These are phyloP conservation scores for Eremobia ochroleuca DNA, from an alignment of 2,888 invertebrate genomes.

Conservation along the genomic window DNA sequence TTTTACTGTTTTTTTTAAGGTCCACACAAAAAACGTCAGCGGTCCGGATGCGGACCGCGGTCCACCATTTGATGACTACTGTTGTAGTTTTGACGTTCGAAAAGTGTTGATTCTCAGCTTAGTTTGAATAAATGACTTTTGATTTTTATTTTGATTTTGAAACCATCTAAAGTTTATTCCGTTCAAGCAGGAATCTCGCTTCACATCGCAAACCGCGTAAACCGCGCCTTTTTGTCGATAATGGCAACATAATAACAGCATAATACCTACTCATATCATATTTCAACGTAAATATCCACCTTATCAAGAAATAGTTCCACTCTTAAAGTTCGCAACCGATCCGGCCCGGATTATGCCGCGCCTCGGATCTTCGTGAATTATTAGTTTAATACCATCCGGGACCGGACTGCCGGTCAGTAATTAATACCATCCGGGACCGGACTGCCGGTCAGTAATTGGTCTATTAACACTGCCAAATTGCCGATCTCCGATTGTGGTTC, in stretches of 20 bases:
- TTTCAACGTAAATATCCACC: slow-evolving; percentile 23
- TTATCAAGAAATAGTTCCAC: slow-evolving; percentile 51
- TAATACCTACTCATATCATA: background rate
- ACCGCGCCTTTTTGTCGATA: background rate
- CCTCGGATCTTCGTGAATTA: slow-evolving; percentile 61
- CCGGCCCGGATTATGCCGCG: slow-evolving; percentile 47
- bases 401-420: slow-evolving; percentile 26
- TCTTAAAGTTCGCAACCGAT: slow-evolving; percentile 44
- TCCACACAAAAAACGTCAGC: background rate
- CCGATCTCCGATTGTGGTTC: slow-evolving; percentile 59
- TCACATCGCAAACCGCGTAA: background rate
- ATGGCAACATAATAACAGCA: background rate
- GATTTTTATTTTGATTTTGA: too few species aligned
- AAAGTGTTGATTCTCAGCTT: too few species aligned
- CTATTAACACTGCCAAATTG: slow-evolving; percentile 72
- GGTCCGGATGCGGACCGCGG: background rate
- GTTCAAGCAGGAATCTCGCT: background rate
- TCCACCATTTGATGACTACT: background rate
- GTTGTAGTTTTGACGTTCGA: too few species aligned
- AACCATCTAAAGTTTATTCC: background rate
- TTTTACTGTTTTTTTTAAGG: background rate
- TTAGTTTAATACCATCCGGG: slow-evolving; percentile 63
- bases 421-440: slow-evolving; percentile 54
- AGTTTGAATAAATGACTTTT: too few species aligned
- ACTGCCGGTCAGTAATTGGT: slow-evolving; percentile 64